Evolutionary conservation across 2,888 invertebrate species (phyloP).

Genomic region (Ophioninae sp.): DNA sequence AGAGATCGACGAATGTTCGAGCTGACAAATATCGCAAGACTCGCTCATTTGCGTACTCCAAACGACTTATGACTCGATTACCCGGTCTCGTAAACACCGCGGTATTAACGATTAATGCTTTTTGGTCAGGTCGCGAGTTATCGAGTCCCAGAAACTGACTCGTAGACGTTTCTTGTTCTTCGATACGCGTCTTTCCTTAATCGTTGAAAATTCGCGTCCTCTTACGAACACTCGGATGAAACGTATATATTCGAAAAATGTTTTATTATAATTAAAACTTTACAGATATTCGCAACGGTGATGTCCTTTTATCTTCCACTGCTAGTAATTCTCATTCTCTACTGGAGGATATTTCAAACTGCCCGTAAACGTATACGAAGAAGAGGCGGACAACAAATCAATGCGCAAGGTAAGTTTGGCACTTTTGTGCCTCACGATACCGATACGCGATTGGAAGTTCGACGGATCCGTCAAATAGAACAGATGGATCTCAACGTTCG

Average conservation of each 20-base stretch:
- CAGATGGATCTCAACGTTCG: background rate
- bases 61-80: slow-evolving; percentile 56
- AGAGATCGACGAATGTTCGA: slow-evolving; percentile 42
- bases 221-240: no score
- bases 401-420: slow-evolving; percentile 61
- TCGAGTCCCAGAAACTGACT: slow-evolving; percentile 1
- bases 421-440: background rate
- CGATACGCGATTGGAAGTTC: background rate
- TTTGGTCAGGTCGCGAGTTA: slow-evolving; percentile 79
- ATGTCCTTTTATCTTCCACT: slow-evolving; percentile 96
- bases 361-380: slow-evolving; percentile 92
- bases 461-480: background rate
- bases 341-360: slow-evolving; percentile 95
- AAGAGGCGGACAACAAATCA: slow-evolving; percentile 79
- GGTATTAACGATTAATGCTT: slow-evolving; percentile 66
- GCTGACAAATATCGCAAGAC: slow-evolving; percentile 24
- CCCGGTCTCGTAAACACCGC: slow-evolving; percentile 61
- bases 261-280: slow-evolving; percentile 45
- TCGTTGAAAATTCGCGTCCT: background rate
- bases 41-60: slow-evolving; percentile 50
- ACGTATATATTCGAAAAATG: background rate
- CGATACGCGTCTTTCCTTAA: no score
- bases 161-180: background rate
- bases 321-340: slow-evolving; percentile 92
- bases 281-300: slow-evolving; percentile 93